Base-by-base conservation (phyloP, 2,113 vertebrate genomes). In the Asarcornis scutulata region DNA sequence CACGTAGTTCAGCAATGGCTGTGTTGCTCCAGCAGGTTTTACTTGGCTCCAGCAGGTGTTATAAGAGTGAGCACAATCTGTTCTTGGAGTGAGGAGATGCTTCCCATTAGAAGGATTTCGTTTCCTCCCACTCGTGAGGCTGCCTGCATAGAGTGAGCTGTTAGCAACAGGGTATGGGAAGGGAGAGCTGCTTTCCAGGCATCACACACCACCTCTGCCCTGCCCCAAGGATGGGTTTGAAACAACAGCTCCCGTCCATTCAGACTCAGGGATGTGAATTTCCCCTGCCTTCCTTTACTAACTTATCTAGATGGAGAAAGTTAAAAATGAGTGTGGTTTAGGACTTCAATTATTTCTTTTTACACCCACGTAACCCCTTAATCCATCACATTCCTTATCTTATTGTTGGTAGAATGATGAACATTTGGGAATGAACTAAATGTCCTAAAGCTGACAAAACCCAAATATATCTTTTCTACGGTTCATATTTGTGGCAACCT, bases 51-150 rank as follows among this genome's bases (percentile, higher is more conserved):
- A 8, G 79, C 29, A 88, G 92, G 86, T 73, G 46, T 53, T 88
- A 31, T 59, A 76, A 91, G 93, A 90, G 46, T 2, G 84, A 77
- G 25, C 44, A 36, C 68, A 95, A 27, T 89, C 94, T 97, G 89
- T 91, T 97, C 74, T 89, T 88, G 87, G 67, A 85, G 53, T 22
- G 32, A 92, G 59, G 60, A 96, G 38, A 55, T 26, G 69, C 42
- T 97, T 79, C 68, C 88, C 93, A 91, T 91, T 42, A 36, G 34
- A 94, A 93, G 84, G 94, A 86, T 50, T 96, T 62, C 29, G 48
- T 97, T 88, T 97, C 90, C 72, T 97, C 87, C 95, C 90, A 77
- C 80, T 94, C 36, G 20, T 23, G 56, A 84, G 63, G 48, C 64
- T 91, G 80, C 68, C 67, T 73, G 83, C 73, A 79, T 36, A 81